These are phyloP conservation scores for Petrocephalus schoutedeni DNA, from an alignment of 2,797 vertebrate genomes.

Conservation along the genomic window DNA sequence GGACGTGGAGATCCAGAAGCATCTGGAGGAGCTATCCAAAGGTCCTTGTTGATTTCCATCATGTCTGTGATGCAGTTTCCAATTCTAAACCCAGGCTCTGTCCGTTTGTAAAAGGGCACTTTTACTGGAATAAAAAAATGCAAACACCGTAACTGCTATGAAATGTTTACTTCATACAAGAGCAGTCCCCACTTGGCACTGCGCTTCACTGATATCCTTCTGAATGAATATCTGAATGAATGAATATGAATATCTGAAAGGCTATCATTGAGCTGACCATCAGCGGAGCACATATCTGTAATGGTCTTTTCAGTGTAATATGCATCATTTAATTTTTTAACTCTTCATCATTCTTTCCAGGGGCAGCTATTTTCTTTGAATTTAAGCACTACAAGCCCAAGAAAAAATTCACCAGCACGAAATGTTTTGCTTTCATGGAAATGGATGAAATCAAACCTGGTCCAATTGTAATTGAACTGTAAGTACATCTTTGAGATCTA, in stretches of 20 bases:
- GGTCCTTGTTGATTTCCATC: constrained; percentile 55
- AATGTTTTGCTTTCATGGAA: constrained; percentile 98
- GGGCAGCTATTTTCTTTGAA: constrained; percentile 98
- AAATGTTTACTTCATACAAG: background rate
- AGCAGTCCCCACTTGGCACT: background rate
- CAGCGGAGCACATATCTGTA: background rate
- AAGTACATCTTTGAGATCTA: constrained; percentile 53
- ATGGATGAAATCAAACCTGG: constrained; percentile 97
- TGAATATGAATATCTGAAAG: background rate
- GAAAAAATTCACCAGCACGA: constrained; percentile 96
- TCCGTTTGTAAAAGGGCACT: background rate
- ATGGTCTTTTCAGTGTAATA: background rate
- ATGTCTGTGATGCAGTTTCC: background rate
- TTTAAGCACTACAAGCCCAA: constrained; percentile 99
- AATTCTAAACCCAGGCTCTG: background rate
- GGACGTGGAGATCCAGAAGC: constrained; percentile 95
- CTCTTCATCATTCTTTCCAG: constrained; percentile 48
- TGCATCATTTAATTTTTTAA: background rate
- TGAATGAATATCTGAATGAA: background rate
- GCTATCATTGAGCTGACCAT: background rate
- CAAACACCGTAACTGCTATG: background rate
- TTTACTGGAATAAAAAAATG: background rate
- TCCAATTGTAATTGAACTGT: constrained; percentile 94
- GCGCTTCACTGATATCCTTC: background rate
- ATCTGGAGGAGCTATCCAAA: constrained; percentile 92